Evolutionary conservation across 2,797 vertebrate genomes (phyloP).

Genomic region (Lophius americanus): DNA sequence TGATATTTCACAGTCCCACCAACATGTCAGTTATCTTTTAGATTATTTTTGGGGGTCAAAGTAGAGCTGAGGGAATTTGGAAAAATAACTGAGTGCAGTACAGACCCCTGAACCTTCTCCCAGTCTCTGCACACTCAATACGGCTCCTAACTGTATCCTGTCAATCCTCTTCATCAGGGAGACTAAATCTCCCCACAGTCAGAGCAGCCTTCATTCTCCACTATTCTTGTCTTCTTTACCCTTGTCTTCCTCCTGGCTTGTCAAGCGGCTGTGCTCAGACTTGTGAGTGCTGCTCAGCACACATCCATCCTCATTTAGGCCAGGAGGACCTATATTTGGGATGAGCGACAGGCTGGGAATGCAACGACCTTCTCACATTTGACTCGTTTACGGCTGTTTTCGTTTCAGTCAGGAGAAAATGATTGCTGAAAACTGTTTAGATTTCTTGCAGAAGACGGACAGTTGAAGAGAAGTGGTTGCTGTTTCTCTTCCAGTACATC

Average conservation of each 20-base stretch:
- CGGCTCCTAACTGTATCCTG: conserved; percentile 31
- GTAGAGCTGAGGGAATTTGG: too few species aligned
- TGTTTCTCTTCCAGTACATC: conserved; percentile 4
- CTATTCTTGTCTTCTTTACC: conserved; percentile 47
- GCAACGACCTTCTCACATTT: conserved; percentile 75
- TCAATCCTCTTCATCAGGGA: conserved; percentile 36
- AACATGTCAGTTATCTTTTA: too few species aligned
- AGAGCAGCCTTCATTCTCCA: conserved; percentile 23
- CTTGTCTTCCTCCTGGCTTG: conserved; percentile 55
- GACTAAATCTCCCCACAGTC: conserved; percentile 34
- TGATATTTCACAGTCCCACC: too few species aligned
- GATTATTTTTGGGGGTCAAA: too few species aligned
- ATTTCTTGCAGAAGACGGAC: conserved; percentile 40
- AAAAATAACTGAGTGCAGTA: conserved; percentile 2
- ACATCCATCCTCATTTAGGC: conserved; percentile 76
- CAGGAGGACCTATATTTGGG: conserved; percentile 68
- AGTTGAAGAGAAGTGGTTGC: conserved; percentile 18
- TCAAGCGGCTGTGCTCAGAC: conserved; percentile 49
- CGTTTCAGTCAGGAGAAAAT: conserved; percentile 48
- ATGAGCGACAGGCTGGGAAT: conserved; percentile 72
- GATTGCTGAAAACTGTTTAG: conserved; percentile 33
- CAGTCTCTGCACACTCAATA: conserved; percentile 25
- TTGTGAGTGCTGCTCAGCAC: conserved; percentile 56
- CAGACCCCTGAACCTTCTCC: conserved; percentile 39
- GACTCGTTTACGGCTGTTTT: conserved; percentile 69